These are phyloP conservation scores for Tonatia bakeri DNA, from an alignment of 2,113 vertebrate genomes.

Conservation along the genomic window DNA sequence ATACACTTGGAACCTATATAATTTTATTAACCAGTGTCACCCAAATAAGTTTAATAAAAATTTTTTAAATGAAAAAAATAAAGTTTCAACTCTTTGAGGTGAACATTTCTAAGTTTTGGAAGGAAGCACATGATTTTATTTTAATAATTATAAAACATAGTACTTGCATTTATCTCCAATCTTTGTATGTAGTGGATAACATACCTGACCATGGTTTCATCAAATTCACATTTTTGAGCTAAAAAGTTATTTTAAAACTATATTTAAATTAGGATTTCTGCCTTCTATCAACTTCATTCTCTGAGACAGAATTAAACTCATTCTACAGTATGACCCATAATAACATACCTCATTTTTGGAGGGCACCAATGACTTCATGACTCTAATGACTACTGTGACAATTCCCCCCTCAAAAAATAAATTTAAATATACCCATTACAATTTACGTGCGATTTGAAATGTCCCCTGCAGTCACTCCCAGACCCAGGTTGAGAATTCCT, in stretches of 20 bases:
- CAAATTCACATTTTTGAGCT: slow-evolving; percentile 3
- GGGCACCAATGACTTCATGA: not conserved
- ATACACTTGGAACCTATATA: not conserved
- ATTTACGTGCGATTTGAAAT: not conserved
- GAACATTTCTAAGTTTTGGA: not conserved
- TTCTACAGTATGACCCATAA: not conserved
- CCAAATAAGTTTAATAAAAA: not conserved
- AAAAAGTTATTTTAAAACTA: not conserved
- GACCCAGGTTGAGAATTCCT: too few relatives aligned
- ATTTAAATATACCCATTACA: not conserved
- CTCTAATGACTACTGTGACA: not conserved
- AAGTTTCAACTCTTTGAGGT: slow-evolving; percentile 50
- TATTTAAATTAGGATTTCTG: slow-evolving; percentile 16
- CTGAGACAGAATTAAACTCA: slow-evolving; percentile 18
- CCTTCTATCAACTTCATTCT: not conserved
- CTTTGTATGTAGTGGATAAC: not conserved
- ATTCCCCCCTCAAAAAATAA: not conserved
- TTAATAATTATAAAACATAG: slow-evolving; percentile 4
- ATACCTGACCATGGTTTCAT: not conserved
- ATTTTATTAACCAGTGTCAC: not conserved
- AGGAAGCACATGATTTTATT: slow-evolving; percentile 29
- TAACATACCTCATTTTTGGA: not conserved
- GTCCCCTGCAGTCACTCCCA: not conserved
- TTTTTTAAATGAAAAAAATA: not conserved
- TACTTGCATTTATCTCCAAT: not conserved